phyloP scores from a whole-genome alignment of 2,888 invertebrate species.

The Polyommatus iphigenia region DNA sequence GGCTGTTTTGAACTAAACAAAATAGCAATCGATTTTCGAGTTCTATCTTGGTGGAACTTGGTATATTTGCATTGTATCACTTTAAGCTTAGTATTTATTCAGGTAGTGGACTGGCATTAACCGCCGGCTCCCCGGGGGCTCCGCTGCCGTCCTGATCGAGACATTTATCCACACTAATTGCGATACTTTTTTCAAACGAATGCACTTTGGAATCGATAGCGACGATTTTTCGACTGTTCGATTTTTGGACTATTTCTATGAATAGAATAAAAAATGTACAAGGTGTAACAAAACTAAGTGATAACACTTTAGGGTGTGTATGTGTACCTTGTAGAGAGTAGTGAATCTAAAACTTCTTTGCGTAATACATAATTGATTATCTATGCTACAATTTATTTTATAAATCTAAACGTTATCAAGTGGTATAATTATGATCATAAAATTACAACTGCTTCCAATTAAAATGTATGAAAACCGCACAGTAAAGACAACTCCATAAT shows the following conservation, averaged over 20 bases:
- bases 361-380: too few species aligned
- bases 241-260: neutral
- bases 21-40: neutral
- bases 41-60: neutral
- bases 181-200: slow-evolving; percentile 28
- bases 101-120: slow-evolving; percentile 21
- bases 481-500: too few species aligned
- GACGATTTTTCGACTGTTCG: neutral
- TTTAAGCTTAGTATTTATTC: slow-evolving; percentile 27
- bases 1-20: neutral
- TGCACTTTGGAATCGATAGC: neutral
- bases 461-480: too few species aligned
- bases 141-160: slow-evolving; percentile 35
- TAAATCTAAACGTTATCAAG: too few species aligned
- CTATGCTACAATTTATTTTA: too few species aligned
- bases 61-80: slow-evolving; percentile 1
- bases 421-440: too few species aligned
- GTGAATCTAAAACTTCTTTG: too few species aligned
- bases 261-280: too few species aligned
- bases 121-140: neutral
- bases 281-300: too few species aligned
- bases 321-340: too few species aligned
- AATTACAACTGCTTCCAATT: too few species aligned
- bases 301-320: too few species aligned
- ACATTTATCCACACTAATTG: slow-evolving; percentile 45